phyloP scores from a whole-genome alignment of 2,113 vertebrate species.

The Cyphomyrus plagiostoma region DNA sequence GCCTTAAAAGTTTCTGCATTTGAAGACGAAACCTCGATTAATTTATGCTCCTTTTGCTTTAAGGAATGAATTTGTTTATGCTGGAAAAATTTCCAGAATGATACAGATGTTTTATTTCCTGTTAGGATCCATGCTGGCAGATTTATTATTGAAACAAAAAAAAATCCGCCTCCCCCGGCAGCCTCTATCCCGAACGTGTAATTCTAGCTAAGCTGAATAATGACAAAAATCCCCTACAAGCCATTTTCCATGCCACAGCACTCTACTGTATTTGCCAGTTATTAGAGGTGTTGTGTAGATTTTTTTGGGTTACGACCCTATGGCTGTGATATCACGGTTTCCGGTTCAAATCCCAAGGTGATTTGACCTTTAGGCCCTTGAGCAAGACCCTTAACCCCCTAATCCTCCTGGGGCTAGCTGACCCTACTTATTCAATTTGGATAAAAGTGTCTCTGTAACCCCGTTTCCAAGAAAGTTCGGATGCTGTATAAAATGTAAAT shows the following conservation, averaged over 20 bases:
- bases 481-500: not conserved
- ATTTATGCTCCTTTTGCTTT: not conserved
- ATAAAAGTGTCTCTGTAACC: not conserved
- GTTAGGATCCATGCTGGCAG: not conserved
- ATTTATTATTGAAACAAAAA: not conserved
- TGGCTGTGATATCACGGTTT: not conserved
- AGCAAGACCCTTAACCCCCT: not conserved
- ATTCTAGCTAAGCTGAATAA: not conserved
- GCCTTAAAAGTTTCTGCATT: not conserved
- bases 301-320: not conserved
- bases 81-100: not conserved
- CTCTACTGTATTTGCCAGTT: not conserved
- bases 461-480: not conserved
- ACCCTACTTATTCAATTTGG: not conserved
- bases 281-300: not conserved
- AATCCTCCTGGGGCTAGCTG: not conserved
- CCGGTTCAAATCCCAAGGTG: not conserved
- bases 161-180: not conserved
- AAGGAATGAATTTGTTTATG: not conserved
- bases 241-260: not conserved
- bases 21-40: not conserved
- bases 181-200: not conserved
- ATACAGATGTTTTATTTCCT: not conserved
- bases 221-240: not conserved
- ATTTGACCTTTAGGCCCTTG: not conserved